Conservation (phyloP, 2,888 invertebrate species). For the Stictocephala bisonia region DNA sequence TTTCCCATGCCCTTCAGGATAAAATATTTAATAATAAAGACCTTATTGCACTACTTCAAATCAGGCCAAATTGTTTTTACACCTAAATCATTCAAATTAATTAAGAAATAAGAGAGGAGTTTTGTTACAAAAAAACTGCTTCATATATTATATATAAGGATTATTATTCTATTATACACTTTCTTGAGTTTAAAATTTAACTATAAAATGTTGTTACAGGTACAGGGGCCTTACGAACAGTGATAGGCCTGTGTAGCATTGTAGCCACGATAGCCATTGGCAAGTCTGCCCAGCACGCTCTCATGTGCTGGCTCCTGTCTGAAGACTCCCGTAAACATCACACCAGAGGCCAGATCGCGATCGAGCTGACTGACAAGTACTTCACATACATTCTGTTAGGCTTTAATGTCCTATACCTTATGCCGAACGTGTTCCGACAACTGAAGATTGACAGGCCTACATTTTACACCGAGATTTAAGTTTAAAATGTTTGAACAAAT, state of each 20-base stretch:
- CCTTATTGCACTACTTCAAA: too few species aligned
- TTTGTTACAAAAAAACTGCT: too few species aligned
- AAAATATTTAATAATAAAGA: too few species aligned
- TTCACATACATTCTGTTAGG: slow-evolving; percentile 84
- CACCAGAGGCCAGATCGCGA: slow-evolving; percentile 68
- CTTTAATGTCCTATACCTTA: slow-evolving; percentile 78
- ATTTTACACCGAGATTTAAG: slow-evolving; percentile 85
- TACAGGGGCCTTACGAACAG: slow-evolving; percentile 71
- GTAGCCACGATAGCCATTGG: slow-evolving; percentile 75
- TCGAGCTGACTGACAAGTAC: slow-evolving; percentile 87
- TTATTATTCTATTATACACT: too few species aligned
- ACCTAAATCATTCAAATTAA: too few species aligned
- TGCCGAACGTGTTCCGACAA: slow-evolving; percentile 81
- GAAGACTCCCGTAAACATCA: slow-evolving; percentile 69
- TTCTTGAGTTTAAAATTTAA: not conserved
- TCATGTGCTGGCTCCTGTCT: slow-evolving; percentile 74
- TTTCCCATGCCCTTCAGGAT: too few species aligned
- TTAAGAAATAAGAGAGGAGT: too few species aligned
- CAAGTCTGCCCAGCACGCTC: slow-evolving; percentile 76
- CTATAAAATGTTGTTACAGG: slow-evolving; percentile 50
- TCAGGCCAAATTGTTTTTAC: too few species aligned
- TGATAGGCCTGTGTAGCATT: slow-evolving; percentile 81
- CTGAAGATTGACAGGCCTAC: slow-evolving; percentile 83
- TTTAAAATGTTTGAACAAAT: not conserved
- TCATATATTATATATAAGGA: too few species aligned